phyloP scores from a whole-genome alignment of 2,113 vertebrate genomes.

The Pholis gunnellus region DNA sequence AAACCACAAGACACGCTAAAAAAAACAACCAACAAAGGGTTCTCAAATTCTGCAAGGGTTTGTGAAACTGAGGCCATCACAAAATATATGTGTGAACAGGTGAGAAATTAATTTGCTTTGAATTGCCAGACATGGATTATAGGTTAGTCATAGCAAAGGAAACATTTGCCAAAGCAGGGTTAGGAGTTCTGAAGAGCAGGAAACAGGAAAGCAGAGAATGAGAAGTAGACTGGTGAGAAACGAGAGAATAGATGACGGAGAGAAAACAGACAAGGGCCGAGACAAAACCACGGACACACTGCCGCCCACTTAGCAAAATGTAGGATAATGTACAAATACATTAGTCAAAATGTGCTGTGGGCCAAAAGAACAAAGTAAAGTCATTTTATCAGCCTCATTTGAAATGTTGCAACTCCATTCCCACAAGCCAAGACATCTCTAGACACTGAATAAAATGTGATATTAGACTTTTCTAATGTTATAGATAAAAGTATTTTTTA shows the following conservation, averaged over 20 bases:
- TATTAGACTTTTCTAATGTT: neutral
- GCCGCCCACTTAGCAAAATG: neutral
- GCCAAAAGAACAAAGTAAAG: neutral
- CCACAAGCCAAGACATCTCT: neutral
- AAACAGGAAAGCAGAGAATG: neutral
- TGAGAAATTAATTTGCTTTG: neutral
- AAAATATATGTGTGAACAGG: conserved; percentile 8
- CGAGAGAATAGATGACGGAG: neutral
- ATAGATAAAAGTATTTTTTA: neutral
- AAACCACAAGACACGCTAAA: conserved; percentile 15
- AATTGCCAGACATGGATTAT: conserved; percentile 37
- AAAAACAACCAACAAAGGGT: neutral
- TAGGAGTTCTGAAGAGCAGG: neutral
- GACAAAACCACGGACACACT: neutral
- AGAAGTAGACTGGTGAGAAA: conserved; percentile 5
- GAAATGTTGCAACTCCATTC: neutral
- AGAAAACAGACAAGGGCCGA: neutral
- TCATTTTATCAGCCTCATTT: neutral
- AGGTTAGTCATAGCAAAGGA: conserved; percentile 24
- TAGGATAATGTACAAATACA: neutral
- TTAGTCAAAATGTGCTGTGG: neutral
- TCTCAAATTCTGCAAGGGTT: conserved; percentile 7
- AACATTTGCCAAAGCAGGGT: conserved; percentile 1
- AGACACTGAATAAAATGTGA: neutral
- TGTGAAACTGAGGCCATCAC: neutral